These are phyloP conservation scores for Neolamprologus devosi DNA, from an alignment of 2,113 vertebrate genomes.

Conservation along the genomic window DNA sequence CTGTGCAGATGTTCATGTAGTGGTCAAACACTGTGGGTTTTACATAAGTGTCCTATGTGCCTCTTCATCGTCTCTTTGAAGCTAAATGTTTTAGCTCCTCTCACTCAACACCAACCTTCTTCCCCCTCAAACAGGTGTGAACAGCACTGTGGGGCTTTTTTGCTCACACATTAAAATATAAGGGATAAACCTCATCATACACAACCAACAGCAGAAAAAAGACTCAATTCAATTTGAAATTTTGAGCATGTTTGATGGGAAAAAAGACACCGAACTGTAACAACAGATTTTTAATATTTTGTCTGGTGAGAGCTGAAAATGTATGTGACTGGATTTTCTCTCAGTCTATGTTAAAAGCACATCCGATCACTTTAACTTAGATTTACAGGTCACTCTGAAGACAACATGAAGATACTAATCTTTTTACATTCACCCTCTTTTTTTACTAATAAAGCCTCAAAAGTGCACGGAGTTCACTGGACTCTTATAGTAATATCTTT, in stretches of 20 bases:
- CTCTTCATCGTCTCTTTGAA: accelerated
- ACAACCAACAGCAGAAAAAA: accelerated
- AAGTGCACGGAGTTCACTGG: background rate
- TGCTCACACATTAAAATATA: background rate
- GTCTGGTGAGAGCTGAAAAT: accelerated
- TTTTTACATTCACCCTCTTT: accelerated
- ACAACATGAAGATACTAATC: background rate
- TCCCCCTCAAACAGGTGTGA: accelerated
- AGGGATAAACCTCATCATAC: background rate
- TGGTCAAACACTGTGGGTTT: accelerated
- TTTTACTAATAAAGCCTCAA: accelerated
- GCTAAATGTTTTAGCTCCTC: accelerated
- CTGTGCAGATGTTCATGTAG: background rate
- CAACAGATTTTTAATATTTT: accelerated
- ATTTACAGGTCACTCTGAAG: background rate
- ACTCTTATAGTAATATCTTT: background rate
- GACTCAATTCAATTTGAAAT: background rate
- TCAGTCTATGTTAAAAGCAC: accelerated
- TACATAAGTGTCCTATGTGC: background rate
- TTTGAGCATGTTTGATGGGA: background rate
- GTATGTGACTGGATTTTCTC: background rate
- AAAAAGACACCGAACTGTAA: accelerated
- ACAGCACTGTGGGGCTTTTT: background rate
- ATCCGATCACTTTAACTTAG: accelerated
- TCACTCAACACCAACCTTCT: accelerated